Evolutionary conservation across 2,888 invertebrate species (phyloP).

Genomic region (Xestia sexstrigata): DNA sequence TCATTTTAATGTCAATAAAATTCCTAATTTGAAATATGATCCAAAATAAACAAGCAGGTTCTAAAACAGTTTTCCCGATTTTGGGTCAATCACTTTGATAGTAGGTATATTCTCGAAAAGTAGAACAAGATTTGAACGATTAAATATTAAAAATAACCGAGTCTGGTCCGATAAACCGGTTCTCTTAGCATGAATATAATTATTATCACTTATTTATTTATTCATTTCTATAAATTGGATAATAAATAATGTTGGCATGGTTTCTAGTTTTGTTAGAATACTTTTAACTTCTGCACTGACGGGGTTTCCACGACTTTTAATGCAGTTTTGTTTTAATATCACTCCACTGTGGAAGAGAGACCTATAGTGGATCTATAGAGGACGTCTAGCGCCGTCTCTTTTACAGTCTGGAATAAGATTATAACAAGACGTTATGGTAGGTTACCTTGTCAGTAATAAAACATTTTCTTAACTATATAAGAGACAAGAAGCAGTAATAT

Average conservation of each 20-base stretch:
- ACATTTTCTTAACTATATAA: not conserved
- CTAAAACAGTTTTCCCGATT: not conserved
- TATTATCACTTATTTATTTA: not conserved
- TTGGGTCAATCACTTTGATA: not conserved
- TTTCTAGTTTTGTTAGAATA: not conserved
- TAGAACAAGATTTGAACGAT: not conserved
- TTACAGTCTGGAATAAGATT: not conserved
- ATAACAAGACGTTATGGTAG: not conserved
- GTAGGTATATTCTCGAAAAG: not conserved
- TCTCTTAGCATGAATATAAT: not conserved
- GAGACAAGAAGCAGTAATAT: not conserved
- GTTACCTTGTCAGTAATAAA: not conserved
- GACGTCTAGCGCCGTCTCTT: not conserved
- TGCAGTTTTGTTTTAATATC: not conserved
- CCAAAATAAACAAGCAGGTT: not conserved
- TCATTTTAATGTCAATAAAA: not conserved
- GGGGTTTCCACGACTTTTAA: not conserved
- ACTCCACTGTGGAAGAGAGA: not conserved
- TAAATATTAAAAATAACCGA: not conserved
- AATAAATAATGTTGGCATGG: not conserved
- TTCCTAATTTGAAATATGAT: not conserved
- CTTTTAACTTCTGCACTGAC: not conserved
- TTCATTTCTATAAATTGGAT: not conserved
- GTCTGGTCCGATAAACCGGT: not conserved
- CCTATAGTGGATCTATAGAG: no score